phyloP scores from a whole-genome alignment of 2,888 invertebrate genomes.

The Aphodius sticticus region DNA sequence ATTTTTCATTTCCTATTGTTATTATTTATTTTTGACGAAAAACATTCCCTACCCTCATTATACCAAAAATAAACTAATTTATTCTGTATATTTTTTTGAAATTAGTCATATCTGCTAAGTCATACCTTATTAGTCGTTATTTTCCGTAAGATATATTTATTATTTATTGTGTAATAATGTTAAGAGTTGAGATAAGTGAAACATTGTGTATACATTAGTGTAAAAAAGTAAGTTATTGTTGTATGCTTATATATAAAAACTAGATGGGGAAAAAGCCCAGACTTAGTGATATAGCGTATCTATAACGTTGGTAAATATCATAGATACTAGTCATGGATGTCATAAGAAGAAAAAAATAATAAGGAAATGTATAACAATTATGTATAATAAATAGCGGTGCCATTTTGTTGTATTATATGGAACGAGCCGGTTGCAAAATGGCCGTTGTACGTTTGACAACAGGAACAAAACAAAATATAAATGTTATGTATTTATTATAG shows the following conservation, averaged over 20 bases:
- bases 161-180: slow-evolving; percentile 14
- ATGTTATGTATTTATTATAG: slow-evolving; percentile 61
- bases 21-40: slow-evolving; percentile 7
- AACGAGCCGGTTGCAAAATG: slow-evolving; percentile 46
- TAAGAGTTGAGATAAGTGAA: slow-evolving; percentile 17
- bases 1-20: background rate
- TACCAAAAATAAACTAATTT: slow-evolving; percentile 10
- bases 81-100: background rate
- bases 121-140: background rate
- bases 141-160: slow-evolving; percentile 8
- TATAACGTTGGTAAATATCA: slow-evolving; percentile 48
- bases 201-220: slow-evolving; percentile 27
- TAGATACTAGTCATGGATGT: slow-evolving; percentile 51
- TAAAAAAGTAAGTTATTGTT: slow-evolving; percentile 36
- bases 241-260: slow-evolving; percentile 34
- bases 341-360: slow-evolving; percentile 25
- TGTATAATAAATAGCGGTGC: slow-evolving; percentile 33
- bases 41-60: slow-evolving; percentile 9
- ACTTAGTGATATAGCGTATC: slow-evolving; percentile 28
- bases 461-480: slow-evolving; percentile 47
- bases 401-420: slow-evolving; percentile 46
- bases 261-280: slow-evolving; percentile 19
- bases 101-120: background rate
- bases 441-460: slow-evolving; percentile 41
- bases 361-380: slow-evolving; percentile 38